These are phyloP conservation scores for Daktulosphaira vitifoliae DNA, from an alignment of 1,140 invertebrate species.

Conservation along the genomic window DNA sequence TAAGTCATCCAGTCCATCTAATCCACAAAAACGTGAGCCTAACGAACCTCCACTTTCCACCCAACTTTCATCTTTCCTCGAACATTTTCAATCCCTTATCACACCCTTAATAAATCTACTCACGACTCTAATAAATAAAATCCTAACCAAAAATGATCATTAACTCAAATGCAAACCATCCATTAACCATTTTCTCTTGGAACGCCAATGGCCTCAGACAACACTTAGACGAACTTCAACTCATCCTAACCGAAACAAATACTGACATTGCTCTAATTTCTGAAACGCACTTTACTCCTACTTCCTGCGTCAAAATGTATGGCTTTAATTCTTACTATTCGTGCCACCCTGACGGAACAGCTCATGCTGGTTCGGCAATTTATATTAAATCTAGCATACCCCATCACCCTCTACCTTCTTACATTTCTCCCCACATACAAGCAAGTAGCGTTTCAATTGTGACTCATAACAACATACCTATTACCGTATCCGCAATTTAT, in stretches of 20 bases:
- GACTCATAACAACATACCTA: background rate
- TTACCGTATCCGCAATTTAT: conserved; percentile 10
- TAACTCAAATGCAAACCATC: background rate
- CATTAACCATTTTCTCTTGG: conserved; percentile 24
- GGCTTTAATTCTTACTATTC: background rate
- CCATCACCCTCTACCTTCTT: background rate
- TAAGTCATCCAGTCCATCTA: background rate
- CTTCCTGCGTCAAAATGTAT: conserved; percentile 22
- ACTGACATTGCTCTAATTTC: conserved; percentile 37
- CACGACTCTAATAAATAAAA: conserved; percentile 22
- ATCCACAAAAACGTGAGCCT: background rate
- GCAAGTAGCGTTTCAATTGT: conserved; percentile 21
- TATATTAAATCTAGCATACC: background rate
- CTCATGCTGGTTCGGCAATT: conserved; percentile 8
- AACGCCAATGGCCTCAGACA: conserved; percentile 37
- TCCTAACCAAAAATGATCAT: background rate
- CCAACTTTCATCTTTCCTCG: conserved; percentile 10
- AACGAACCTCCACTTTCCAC: conserved; percentile 10
- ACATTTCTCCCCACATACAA: conserved; percentile 4
- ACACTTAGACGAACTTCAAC: conserved; percentile 34
- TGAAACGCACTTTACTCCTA: conserved; percentile 35
- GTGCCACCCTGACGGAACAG: background rate
- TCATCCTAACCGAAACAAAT: conserved; percentile 34
- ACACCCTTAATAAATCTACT: conserved; percentile 6
- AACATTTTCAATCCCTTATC: conserved; percentile 13